Evolutionary conservation across 2,888 invertebrate species (phyloP).

Genomic region (Macrostomum cliftonense): DNA sequence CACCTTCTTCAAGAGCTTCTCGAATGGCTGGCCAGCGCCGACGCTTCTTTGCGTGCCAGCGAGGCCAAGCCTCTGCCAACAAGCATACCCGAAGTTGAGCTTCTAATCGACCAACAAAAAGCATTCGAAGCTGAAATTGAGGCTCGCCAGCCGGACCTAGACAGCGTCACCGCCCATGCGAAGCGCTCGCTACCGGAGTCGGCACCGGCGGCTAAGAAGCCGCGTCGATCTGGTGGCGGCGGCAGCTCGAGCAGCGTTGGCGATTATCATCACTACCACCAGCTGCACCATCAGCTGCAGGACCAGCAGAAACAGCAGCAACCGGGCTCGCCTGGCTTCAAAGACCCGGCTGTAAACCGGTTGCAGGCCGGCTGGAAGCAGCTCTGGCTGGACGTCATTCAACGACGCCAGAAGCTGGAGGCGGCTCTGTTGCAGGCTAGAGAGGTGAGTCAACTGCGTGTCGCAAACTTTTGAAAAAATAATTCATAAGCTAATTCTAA

Average conservation of each 20-base stretch:
- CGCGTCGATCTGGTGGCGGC: no score
- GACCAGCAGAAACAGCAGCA: no score
- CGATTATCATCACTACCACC: no score
- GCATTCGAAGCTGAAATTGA: conserved; percentile 86
- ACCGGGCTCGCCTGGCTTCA: conserved; percentile 51
- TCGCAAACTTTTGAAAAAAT: no score
- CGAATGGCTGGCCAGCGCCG: conserved; percentile 73
- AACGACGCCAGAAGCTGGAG: conserved; percentile 75
- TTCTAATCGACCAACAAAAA: conserved; percentile 41
- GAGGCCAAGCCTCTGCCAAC: conserved; percentile 41
- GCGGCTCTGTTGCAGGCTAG: conserved; percentile 74
- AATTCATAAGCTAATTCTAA: no score
- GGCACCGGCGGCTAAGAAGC: neutral
- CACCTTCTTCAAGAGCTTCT: conserved; percentile 74
- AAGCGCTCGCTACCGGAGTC: neutral
- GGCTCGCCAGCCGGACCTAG: conserved; percentile 59
- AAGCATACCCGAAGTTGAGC: neutral
- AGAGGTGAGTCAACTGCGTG: conserved; percentile 43
- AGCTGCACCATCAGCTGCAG: no score
- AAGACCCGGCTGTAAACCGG: conserved; percentile 62
- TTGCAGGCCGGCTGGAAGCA: conserved; percentile 92
- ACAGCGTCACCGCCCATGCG: conserved; percentile 4
- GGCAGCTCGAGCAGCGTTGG: no score
- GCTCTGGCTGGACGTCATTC: conserved; percentile 92
- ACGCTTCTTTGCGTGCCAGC: conserved; percentile 59